phyloP scores from a whole-genome alignment of 2,797 vertebrate genomes.

The Chaetophractus vellerosus region DNA sequence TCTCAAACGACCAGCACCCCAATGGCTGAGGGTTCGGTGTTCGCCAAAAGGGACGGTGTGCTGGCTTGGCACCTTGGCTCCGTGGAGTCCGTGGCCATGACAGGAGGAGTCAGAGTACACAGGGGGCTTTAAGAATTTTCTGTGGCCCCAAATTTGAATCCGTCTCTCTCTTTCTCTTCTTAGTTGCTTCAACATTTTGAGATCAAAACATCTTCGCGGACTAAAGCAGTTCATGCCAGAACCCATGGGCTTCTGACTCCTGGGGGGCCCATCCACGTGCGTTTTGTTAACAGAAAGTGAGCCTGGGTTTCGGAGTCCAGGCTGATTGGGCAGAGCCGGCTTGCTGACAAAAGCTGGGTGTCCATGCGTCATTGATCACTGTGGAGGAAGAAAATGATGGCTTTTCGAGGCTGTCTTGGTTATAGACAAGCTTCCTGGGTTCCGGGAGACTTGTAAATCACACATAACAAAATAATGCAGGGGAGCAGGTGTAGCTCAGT shows the following conservation, averaged over 20 bases:
- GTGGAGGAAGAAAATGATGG: slow-evolving; percentile 8
- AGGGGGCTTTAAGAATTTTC: background rate
- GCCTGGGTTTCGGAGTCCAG: background rate
- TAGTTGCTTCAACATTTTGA: slow-evolving; percentile 95
- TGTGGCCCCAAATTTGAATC: background rate
- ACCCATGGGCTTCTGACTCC: slow-evolving; percentile 95
- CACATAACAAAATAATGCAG: background rate
- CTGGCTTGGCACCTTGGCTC: background rate
- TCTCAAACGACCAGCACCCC: background rate
- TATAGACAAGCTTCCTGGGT: slow-evolving; percentile 19
- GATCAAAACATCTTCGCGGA: slow-evolving; percentile 91
- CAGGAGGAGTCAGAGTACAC: background rate
- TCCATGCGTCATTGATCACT: background rate
- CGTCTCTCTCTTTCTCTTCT: slow-evolving; percentile 64
- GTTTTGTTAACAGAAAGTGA: slow-evolving; percentile 92
- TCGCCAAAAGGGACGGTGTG: background rate
- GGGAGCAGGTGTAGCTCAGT: too few relatives aligned
- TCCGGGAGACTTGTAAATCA: slow-evolving; percentile 11
- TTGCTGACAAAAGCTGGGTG: background rate
- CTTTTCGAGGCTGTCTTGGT: slow-evolving; percentile 49
- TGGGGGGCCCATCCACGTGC: slow-evolving; percentile 91
- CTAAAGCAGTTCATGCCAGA: slow-evolving; percentile 91
- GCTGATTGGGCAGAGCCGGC: background rate
- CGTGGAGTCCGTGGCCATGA: background rate
- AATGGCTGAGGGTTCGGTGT: background rate